Conservation (phyloP, 2,888 invertebrate species). For the Pachymerium ferrugineum region DNA sequence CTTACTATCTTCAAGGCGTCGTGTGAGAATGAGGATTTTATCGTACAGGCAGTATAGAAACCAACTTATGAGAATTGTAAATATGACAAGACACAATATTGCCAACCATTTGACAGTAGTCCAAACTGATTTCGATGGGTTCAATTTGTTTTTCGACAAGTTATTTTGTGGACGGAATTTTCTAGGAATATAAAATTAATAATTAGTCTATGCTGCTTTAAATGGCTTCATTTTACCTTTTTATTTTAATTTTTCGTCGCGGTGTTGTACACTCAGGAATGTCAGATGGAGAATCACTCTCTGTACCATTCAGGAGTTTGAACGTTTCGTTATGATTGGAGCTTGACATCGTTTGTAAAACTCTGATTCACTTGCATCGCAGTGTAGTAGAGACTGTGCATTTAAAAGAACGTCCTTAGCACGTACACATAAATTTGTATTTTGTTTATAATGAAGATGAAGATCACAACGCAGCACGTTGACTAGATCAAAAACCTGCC, state of each 20-base stretch:
- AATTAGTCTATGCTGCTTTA: background rate
- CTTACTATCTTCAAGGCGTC: background rate
- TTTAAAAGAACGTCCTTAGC: no score
- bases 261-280: constrained; percentile 29
- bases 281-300: constrained; percentile 34
- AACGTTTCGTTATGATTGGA: constrained; percentile 31
- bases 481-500: no score
- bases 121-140: background rate
- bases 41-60: background rate
- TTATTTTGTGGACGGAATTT: background rate
- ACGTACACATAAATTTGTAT: no score
- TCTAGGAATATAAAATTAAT: background rate
- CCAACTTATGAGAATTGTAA: background rate
- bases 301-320: constrained; percentile 31
- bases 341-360: background rate
- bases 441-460: no score
- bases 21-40: background rate
- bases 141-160: background rate
- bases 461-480: no score
- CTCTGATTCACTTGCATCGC: background rate
- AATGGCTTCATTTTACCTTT: constrained; percentile 25
- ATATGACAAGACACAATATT: background rate
- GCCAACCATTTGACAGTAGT: background rate
- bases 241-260: constrained; percentile 34
- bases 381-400: no score